Conservation (phyloP, 2,113 vertebrate species). For the Phrynosoma blainvillii region DNA sequence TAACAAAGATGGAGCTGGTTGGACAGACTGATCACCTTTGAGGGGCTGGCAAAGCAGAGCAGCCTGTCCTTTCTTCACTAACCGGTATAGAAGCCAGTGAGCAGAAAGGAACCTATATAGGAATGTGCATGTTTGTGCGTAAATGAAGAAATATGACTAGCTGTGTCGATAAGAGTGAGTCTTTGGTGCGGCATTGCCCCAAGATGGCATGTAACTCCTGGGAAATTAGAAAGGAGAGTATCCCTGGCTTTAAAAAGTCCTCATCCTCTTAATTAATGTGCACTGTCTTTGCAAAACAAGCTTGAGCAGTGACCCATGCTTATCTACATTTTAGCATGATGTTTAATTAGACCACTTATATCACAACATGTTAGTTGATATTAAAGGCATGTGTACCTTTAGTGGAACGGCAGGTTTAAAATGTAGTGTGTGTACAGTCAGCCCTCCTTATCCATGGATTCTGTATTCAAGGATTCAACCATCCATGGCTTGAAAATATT, state of each 20-base stretch:
- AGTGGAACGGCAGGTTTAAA: background rate
- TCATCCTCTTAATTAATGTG: background rate
- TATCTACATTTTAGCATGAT: background rate
- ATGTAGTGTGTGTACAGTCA: constrained; percentile 33
- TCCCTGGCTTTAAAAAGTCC: background rate
- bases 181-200: too few relatives aligned
- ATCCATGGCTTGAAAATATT: too few relatives aligned
- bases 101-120: background rate
- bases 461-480: too few relatives aligned
- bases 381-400: background rate
- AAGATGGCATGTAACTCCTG: too few relatives aligned
- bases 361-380: background rate
- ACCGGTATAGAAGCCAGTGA: background rate
- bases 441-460: too few relatives aligned
- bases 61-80: background rate
- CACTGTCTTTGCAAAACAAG: background rate
- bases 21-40: too few relatives aligned
- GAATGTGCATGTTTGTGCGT: background rate
- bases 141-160: background rate
- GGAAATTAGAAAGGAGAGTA: too few relatives aligned
- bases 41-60: too few relatives aligned
- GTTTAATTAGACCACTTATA: background rate
- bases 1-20: background rate
- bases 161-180: background rate
- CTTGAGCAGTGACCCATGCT: too few relatives aligned